Evolutionary conservation across 2,888 invertebrate species (phyloP).

Genomic region (Thera obeliscata): DNA sequence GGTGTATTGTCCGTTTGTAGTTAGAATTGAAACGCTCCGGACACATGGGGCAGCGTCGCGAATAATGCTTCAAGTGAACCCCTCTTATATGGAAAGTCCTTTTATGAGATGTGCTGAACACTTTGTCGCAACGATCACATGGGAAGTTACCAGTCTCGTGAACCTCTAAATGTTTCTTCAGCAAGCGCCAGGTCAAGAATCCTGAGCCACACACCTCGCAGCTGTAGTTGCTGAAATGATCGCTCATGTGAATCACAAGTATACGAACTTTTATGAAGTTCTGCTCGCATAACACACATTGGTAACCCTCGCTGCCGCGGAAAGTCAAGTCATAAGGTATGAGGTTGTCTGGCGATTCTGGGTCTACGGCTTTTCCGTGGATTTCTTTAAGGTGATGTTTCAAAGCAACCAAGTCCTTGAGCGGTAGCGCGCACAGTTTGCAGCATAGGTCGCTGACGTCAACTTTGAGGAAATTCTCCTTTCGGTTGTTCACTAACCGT

Average conservation of each 20-base stretch:
- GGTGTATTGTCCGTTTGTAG: constrained; percentile 75
- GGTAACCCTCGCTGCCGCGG: constrained; percentile 57
- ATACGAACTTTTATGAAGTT: constrained; percentile 73
- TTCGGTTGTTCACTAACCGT: constrained; percentile 69
- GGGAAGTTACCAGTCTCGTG: constrained; percentile 76
- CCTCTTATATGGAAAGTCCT: constrained; percentile 70
- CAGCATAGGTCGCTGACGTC: constrained; percentile 71
- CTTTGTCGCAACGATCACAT: constrained; percentile 72
- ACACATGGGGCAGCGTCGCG: constrained; percentile 74
- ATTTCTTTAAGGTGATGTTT: constrained; percentile 68
- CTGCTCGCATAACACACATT: constrained; percentile 71
- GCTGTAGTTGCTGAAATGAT: constrained; percentile 78
- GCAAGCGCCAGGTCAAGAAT: constrained; percentile 73
- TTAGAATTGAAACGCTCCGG: constrained; percentile 78
- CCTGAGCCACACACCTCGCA: constrained; percentile 78
- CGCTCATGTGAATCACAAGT: constrained; percentile 78
- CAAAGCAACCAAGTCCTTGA: constrained; percentile 56
- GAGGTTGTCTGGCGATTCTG: constrained; percentile 72
- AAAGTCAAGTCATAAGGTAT: constrained; percentile 73
- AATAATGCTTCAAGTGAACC: constrained; percentile 73
- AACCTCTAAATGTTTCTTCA: constrained; percentile 77
- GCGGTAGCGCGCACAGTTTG: constrained; percentile 63
- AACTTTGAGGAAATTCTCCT: constrained; percentile 74
- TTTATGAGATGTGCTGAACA: constrained; percentile 74
- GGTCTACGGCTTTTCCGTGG: constrained; percentile 68